Evolutionary conservation across 2,797 vertebrate species (phyloP).

Genomic region (Hephaestus fuliginosus): DNA sequence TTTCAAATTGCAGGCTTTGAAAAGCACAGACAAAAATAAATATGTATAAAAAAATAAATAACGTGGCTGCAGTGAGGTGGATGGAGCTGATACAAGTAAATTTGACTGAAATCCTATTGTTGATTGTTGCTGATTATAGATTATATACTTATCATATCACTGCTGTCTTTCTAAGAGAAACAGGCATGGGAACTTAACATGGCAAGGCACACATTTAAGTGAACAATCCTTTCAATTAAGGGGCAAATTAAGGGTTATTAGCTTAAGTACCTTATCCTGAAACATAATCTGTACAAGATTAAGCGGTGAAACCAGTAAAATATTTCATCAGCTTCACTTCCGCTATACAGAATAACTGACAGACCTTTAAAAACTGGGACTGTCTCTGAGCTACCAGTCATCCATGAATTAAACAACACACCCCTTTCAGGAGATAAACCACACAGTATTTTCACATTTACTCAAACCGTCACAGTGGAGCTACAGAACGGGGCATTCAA

Average conservation of each 20-base stretch:
- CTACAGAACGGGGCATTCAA: constrained; percentile 18
- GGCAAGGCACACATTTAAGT: constrained; percentile 70
- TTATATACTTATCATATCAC: constrained; percentile 8
- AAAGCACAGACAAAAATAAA: constrained; percentile 71
- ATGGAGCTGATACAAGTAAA: constrained; percentile 14
- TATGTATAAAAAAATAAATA: constrained; percentile 73
- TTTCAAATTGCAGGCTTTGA: constrained; percentile 31
- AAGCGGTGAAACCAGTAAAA: constrained; percentile 12
- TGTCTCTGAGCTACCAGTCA: background rate
- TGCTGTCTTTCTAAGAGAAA: constrained; percentile 8
- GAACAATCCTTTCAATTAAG: constrained; percentile 22
- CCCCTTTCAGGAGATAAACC: constrained; percentile 21
- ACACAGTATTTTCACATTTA: constrained; percentile 49
- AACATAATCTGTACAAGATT: constrained; percentile 6
- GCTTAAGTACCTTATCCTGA: constrained; percentile 37
- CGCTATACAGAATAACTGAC: constrained; percentile 1
- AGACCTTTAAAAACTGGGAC: background rate
- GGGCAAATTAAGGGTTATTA: constrained; percentile 23
- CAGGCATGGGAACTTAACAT: constrained; percentile 16
- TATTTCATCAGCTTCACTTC: constrained; percentile 8
- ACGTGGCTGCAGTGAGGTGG: constrained; percentile 42
- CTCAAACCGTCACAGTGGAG: constrained; percentile 37
- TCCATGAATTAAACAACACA: constrained; percentile 7
- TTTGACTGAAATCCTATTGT: constrained; percentile 15
- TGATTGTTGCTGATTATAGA: constrained; percentile 8